Base-by-base conservation (phyloP, 2,113 vertebrate species). In the Prochilodus magdalenae region DNA sequence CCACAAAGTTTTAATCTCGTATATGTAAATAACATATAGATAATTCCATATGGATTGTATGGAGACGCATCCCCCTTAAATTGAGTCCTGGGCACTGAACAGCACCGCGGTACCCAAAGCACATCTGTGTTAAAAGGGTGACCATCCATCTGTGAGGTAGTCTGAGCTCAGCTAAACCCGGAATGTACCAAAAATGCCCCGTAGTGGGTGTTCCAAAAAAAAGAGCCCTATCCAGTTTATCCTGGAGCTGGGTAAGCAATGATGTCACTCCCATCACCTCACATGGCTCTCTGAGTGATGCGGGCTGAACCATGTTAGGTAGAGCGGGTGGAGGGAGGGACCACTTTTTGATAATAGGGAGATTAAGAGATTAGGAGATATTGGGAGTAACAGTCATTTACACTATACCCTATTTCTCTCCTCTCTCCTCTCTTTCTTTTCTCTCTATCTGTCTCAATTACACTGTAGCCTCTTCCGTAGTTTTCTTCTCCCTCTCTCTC, bases 331-430 rank as follows among this genome's bases (percentile, higher is more conserved):
- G 30, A 47, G 51, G 24, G 63, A 73, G 49, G 29, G 26, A 79
- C 49, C 33, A 66, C 65, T 79, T 53, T 72, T 87, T 89, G 86
- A 87, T 88, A 70, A 71, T 59, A 36, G 60, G 63, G 76, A 87
- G 89, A 92, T 91, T 90, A 89, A 87, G 79, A 84, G 79, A 87
- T 89, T 88, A 82, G 62, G 69, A 86, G 82, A 90, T 85, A 59
- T 79, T 84, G 60, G 81, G 53, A 80, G 75, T 62, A 82, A 92
- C 82, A 90, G 88, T 84, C 55, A 53, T 15, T 53, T 53, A 53
- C 15, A 53, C 51, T 53, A 16, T 11, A 66, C 22, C 62, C 29
- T 47, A 26, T 79, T 80, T 40, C 47, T 66, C 75, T 65, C 22
- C 12, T 30, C 53, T 40, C 72, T 40, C 49, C 26, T 15, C 57